phyloP scores from a whole-genome alignment of 2,797 vertebrate species.

The Paratrypauchen microcephalus region DNA sequence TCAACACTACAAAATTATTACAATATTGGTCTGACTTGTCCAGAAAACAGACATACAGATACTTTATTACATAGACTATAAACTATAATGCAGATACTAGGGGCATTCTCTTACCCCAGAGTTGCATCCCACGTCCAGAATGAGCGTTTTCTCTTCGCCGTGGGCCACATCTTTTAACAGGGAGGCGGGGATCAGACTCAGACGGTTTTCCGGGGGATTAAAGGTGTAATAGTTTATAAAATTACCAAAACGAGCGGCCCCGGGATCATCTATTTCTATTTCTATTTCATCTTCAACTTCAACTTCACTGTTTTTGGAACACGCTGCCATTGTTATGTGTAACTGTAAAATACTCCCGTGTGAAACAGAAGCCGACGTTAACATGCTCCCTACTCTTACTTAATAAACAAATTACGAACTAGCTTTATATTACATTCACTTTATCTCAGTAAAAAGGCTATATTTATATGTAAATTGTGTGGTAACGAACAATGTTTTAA shows the following conservation, averaged over 20 bases:
- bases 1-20: no score
- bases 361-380: constrained; percentile 8
- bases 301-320: rapidly evolving
- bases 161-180: constrained; percentile 69
- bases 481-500: background rate
- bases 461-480: background rate
- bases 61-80: no score
- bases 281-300: constrained; percentile 16
- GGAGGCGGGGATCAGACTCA: constrained; percentile 79
- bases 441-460: background rate
- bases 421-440: background rate
- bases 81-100: background rate
- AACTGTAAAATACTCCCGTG: constrained; percentile 49
- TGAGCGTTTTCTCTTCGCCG: constrained; percentile 59
- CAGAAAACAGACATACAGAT: no score
- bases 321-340: constrained; percentile 73
- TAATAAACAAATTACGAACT: background rate
- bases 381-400: background rate
- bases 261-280: constrained; percentile 68
- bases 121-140: constrained; percentile 91
- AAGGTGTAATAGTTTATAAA: constrained; percentile 91
- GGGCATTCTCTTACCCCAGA: constrained; percentile 78
- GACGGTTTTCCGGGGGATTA: constrained; percentile 85
- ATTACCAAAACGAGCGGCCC: constrained; percentile 87
- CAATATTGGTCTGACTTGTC: no score